Evolutionary conservation across 2,113 vertebrate genomes (phyloP).

Genomic region (Hippocampus abdominalis): DNA sequence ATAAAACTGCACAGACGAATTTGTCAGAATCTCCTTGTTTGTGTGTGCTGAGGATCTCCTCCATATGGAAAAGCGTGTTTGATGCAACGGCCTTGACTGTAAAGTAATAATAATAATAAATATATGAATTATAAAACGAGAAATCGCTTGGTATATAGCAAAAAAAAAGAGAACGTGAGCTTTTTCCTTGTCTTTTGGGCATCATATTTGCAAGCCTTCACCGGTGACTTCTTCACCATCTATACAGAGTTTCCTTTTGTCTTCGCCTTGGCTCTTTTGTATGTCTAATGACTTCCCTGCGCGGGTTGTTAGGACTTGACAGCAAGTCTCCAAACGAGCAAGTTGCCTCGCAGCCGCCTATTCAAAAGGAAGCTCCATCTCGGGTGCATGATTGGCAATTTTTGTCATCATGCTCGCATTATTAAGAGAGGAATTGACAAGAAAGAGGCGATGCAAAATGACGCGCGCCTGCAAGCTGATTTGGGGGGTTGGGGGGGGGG

Average conservation of each 20-base stretch:
- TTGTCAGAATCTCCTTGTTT: slow-evolving; percentile 78
- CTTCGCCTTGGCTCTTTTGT: slow-evolving; percentile 97
- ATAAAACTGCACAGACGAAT: slow-evolving; percentile 75
- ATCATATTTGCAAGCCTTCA: slow-evolving; percentile 70
- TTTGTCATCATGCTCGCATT: slow-evolving; percentile 99
- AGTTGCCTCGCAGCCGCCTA: slow-evolving; percentile 94
- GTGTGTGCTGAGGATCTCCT: slow-evolving; percentile 82
- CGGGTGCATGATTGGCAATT: slow-evolving; percentile 99
- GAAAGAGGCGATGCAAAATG: slow-evolving; percentile 84
- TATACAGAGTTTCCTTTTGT: slow-evolving; percentile 84
- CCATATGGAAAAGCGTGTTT: slow-evolving; percentile 88
- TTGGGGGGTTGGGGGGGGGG: slow-evolving; percentile 80
- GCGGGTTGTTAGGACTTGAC: slow-evolving; percentile 99
- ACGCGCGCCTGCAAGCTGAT: slow-evolving; percentile 87
- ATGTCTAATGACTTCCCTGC: slow-evolving; percentile 99
- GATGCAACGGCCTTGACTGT: slow-evolving; percentile 82
- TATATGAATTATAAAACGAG: slow-evolving; percentile 35
- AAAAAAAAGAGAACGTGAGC: slow-evolving; percentile 13
- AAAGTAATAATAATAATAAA: slow-evolving; percentile 50
- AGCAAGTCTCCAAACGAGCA: slow-evolving; percentile 97
- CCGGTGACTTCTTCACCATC: slow-evolving; percentile 83
- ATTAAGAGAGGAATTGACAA: slow-evolving; percentile 99
- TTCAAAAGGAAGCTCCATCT: slow-evolving; percentile 97
- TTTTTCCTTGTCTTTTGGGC: slow-evolving; percentile 38
- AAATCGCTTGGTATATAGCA: slow-evolving; percentile 45